Conservation (phyloP, 2,888 invertebrate genomes). For the Dasysyrphus albostriatus region DNA sequence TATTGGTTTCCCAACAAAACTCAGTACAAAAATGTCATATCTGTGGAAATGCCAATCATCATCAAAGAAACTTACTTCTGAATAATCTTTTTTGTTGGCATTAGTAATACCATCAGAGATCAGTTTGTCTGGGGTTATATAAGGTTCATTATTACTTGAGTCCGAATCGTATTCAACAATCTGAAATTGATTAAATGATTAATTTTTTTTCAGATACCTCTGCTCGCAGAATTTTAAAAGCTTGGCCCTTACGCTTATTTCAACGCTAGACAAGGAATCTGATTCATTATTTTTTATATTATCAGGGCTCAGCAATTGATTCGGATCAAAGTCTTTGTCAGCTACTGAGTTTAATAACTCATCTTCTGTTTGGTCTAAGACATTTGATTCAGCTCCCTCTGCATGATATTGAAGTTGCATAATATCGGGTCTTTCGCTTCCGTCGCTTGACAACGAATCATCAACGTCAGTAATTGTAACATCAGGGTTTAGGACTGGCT, state of each 20-base stretch:
- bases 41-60: constrained; percentile 91
- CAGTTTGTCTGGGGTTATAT: background rate
- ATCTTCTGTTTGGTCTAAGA: background rate
- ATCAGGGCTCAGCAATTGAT: background rate
- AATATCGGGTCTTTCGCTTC: background rate
- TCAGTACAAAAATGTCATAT: constrained; percentile 97
- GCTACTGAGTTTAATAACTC: no score
- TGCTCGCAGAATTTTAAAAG: background rate
- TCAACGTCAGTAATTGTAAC: background rate
- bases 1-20: constrained; percentile 98
- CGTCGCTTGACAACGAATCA: background rate
- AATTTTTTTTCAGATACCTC: no score
- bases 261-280: constrained; percentile 74
- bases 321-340: background rate
- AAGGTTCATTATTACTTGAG: background rate
- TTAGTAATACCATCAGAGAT: background rate
- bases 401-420: no score
- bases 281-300: constrained; percentile 58
- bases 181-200: background rate
- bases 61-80: constrained; percentile 86
- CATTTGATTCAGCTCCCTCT: background rate
- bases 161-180: background rate
- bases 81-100: background rate
- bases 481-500: background rate
- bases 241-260: background rate